Conservation (phyloP, 2,888 invertebrate species). For the Apoderus coryli region DNA sequence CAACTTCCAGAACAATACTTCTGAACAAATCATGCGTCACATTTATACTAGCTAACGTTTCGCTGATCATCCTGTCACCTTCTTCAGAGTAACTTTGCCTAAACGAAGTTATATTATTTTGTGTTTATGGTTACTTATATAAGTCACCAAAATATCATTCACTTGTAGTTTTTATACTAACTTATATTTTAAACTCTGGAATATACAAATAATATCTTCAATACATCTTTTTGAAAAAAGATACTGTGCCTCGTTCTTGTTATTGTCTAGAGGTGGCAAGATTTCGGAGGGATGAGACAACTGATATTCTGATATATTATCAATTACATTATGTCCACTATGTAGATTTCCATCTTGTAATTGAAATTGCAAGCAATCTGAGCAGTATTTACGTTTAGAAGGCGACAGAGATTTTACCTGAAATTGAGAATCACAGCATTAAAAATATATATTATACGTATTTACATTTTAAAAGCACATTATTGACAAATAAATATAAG, state of each 20-base stretch:
- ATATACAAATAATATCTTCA: constrained; percentile 45
- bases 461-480: no score
- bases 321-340: constrained; percentile 38
- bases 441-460: no score
- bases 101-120: constrained; percentile 2
- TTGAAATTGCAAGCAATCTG: constrained; percentile 45
- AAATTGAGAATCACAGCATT: constrained; percentile 4
- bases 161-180: constrained; percentile 22
- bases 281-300: constrained; percentile 50
- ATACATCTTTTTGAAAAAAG: constrained; percentile 60
- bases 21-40: constrained; percentile 3
- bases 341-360: constrained; percentile 34
- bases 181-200: constrained; percentile 44
- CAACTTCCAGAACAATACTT: no score
- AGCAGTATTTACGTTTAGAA: constrained; percentile 45
- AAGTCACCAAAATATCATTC: neutral
- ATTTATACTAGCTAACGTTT: no score
- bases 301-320: constrained; percentile 40
- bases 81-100: constrained; percentile 3
- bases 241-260: constrained; percentile 78
- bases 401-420: constrained; percentile 21
- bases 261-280: constrained; percentile 52
- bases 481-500: no score
- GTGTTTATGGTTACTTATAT: neutral
- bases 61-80: no score